Evolutionary conservation across 92 coral and sea anemone genomes (phyloP), one percentile per base, ranked within the genome.

Genomic region (Palythoa heliodiscus): DNA sequence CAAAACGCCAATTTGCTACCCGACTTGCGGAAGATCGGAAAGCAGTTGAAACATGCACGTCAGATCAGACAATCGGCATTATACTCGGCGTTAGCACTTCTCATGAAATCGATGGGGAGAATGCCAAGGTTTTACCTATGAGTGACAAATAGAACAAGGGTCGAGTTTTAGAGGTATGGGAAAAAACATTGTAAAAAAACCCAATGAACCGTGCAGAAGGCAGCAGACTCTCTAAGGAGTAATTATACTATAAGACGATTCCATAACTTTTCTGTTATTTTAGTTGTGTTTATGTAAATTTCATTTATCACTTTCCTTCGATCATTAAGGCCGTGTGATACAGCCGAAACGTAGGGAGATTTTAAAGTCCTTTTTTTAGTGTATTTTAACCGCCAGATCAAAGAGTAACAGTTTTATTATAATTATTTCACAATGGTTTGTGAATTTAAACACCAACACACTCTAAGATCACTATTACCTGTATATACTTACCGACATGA

Each of bases 101-200:
- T n/a, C 69, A 61, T n/a, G 69, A 61, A 61, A 61, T 61, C 5
- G 69, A 14, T 61, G 11, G 1, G 69, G 35, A 29, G 17, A 0
- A 61, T 14, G 69, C 69, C 69, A 61, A 61, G 1, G 69, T 61
- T 9, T 53, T 53, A 2, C 58, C 11, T 14, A 53, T 14, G 58
- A 8, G 58, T 53, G 58, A 53, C 11, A 53, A 53, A 53, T 53
- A 8, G 58, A 2, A 53, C 10, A 53, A 53, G 58, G 1, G 58
- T 53, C 58, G 5, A n/a, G 11, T 61, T 61, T 61, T 61, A 61
- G 69, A 61, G 69, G 69, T n/a, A 61, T n/a, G 69, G 69, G 69
- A 61, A 61, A 61, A 10, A 61, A 61, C 35, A 0, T 29, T 29
- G 0, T 1, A 3, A 61, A 61, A 61, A 61, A 61, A 61, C 0